Conservation (phyloP, 2,797 vertebrate genomes). For the Pteronotus mesoamericanus region DNA sequence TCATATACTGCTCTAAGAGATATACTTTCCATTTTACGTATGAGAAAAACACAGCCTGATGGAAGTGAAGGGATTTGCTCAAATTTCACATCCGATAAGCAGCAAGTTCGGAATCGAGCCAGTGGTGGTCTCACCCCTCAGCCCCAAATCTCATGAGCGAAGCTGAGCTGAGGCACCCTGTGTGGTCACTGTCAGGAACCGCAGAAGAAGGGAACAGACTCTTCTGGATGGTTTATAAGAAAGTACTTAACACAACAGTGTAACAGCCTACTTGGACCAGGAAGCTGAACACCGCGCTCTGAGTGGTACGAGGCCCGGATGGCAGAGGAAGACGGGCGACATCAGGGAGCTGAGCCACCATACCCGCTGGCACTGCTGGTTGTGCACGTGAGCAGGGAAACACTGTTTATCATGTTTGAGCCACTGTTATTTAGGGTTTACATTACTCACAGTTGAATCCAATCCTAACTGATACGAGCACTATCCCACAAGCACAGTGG, state of each 20-base stretch:
- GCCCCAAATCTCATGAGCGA: not conserved
- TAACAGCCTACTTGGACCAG: not conserved
- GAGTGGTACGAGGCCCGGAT: rapidly evolving
- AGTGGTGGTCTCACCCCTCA: not conserved
- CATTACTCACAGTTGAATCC: constrained; percentile 52
- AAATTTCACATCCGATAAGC: not conserved
- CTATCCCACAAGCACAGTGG: constrained; percentile 41
- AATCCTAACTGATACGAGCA: constrained; percentile 37
- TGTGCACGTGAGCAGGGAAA: not conserved
- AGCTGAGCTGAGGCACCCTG: not conserved
- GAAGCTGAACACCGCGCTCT: not conserved
- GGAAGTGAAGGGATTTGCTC: not conserved
- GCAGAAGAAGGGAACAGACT: not conserved
- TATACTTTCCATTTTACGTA: not conserved
- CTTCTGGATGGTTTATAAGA: not conserved
- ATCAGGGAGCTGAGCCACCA: not conserved
- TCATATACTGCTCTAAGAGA: not conserved
- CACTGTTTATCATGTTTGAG: constrained; percentile 11
- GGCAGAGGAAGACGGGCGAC: not conserved
- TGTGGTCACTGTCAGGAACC: not conserved
- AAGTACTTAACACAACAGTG: not conserved
- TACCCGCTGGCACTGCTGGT: not conserved
- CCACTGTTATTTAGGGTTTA: constrained; percentile 32
- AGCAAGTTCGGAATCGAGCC: not conserved
- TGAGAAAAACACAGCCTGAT: not conserved